Percentiles rank a stretch among this genome's conserved stretches.
These are phyloP conservation scores for Thymelicus lineola DNA, from an alignment of 2,888 invertebrate genomes.

Conservation along the genomic window DNA sequence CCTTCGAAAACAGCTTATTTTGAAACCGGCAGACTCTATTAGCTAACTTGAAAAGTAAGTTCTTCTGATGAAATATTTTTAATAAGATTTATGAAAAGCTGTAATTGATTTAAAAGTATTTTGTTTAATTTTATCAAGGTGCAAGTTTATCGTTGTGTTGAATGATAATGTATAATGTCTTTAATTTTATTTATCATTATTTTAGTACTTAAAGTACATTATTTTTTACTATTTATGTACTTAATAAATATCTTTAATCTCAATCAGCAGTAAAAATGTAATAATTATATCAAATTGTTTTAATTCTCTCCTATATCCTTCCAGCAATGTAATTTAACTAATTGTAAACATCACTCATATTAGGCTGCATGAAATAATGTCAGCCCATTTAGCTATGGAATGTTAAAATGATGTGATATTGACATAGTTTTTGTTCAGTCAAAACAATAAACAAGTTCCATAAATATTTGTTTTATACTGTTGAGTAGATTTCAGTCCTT, in stretches of 20 bases:
- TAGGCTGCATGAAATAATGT: no score
- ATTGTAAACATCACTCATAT: no score
- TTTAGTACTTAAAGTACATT: conserved; percentile 52
- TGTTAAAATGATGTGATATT: no score
- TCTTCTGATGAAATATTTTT: background rate
- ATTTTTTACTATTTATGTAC: conserved; percentile 50
- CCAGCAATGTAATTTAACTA: no score
- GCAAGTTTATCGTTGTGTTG: conserved; percentile 45
- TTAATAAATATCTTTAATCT: conserved; percentile 48
- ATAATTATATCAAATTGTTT: conserved; percentile 36
- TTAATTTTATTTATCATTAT: conserved; percentile 43
- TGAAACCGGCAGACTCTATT: background rate
- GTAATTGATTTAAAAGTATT: conserved; percentile 33
- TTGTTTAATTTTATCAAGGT: conserved; percentile 42
- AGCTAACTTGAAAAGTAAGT: no score
- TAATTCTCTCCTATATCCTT: background rate
- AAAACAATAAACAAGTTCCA: no score
- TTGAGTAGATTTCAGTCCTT: no score
- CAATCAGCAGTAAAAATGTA: conserved; percentile 44
- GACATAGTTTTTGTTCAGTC: no score
- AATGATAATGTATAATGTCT: conserved; percentile 42
- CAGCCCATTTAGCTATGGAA: no score
- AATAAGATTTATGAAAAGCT: background rate
- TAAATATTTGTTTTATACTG: no score
- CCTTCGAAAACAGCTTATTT: conserved; percentile 7